A percentile compares a stretch with the other conserved stretches of the same genome.
Conservation (phyloP, 2,113 vertebrate species). For the Spermophilus dauricus region DNA sequence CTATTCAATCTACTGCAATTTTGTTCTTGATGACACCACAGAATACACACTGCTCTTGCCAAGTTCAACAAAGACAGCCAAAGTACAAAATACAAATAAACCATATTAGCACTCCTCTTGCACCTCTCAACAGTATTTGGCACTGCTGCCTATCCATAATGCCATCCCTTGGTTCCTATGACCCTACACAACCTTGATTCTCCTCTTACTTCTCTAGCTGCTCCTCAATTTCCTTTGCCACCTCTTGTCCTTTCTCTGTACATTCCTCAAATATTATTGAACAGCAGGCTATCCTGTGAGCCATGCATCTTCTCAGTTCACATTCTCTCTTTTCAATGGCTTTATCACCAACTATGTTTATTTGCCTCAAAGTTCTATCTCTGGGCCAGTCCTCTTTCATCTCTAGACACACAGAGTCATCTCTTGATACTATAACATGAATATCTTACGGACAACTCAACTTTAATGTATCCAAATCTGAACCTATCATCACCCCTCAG, state of each 20-base stretch:
- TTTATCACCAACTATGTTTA: neutral
- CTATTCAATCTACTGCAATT: neutral
- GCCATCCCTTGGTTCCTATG: neutral
- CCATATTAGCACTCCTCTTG: neutral
- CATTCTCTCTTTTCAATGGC: neutral
- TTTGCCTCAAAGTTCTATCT: neutral
- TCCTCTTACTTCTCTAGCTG: neutral
- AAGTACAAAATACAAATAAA: slow-evolving; percentile 8
- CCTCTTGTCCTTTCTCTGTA: neutral
- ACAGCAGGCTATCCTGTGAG: neutral
- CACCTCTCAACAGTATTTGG: neutral
- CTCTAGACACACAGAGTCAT: neutral
- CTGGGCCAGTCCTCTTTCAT: neutral
- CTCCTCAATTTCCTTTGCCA: neutral
- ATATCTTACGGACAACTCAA: neutral
- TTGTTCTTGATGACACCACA: neutral
- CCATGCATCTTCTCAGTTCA: neutral
- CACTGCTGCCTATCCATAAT: neutral
- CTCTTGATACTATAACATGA: neutral
- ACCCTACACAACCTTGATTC: neutral
- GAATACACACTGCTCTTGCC: neutral
- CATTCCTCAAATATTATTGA: neutral
- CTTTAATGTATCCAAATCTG: neutral
- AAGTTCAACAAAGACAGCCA: neutral
- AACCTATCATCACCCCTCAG: neutral